Conservation (phyloP, 2,797 vertebrate genomes). For the Cetoscarus ocellatus region DNA sequence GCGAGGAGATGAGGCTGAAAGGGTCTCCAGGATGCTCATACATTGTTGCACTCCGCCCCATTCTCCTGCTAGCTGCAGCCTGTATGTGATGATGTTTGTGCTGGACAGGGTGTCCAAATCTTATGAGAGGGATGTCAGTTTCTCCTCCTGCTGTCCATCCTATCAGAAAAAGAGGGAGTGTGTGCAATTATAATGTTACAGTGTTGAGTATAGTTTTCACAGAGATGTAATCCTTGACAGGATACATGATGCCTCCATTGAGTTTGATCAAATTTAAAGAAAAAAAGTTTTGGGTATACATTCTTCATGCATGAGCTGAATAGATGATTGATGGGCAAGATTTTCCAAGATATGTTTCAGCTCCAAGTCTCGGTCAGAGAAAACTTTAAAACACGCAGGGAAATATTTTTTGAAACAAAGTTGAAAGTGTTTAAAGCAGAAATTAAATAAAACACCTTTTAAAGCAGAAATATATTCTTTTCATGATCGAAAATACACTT, state of each 20-base stretch:
- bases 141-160: conserved; percentile 1
- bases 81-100: conserved; percentile 7
- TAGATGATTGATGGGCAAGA: not conserved
- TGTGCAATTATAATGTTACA: conserved; percentile 32
- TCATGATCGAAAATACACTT: no score
- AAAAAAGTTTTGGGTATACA: not conserved
- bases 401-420: not conserved
- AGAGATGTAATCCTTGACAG: conserved; percentile 31
- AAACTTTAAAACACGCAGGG: not conserved
- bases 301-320: not conserved
- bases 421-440: not conserved
- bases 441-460: not conserved
- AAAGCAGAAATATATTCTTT: no score
- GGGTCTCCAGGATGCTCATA: conserved; percentile 53
- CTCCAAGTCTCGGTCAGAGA: not conserved
- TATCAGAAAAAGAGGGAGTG: not conserved
- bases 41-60: conserved; percentile 37
- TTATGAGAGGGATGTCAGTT: conserved; percentile 7
- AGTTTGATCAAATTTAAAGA: not conserved
- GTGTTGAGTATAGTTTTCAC: conserved; percentile 11
- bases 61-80: conserved; percentile 21
- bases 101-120: conserved; percentile 7
- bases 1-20: conserved; percentile 54
- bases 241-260: conserved; percentile 8
- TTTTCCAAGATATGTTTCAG: not conserved